phyloP scores from a whole-genome alignment of 2,888 invertebrate species.

The Drosophila anomelani region DNA sequence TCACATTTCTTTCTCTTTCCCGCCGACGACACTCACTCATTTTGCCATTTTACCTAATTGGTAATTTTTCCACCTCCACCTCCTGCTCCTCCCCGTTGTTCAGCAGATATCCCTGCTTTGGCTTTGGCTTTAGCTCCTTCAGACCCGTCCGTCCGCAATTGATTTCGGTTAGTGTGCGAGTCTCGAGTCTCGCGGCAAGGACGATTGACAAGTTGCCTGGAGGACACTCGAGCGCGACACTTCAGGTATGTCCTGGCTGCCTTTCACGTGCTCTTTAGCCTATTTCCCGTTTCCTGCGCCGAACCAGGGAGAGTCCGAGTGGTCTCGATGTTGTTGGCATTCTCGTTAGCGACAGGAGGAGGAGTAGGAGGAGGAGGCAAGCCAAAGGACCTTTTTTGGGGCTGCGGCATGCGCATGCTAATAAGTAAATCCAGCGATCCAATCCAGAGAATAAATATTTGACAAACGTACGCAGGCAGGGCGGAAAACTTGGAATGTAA shows the following conservation, averaged over 20 bases:
- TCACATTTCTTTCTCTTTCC: slow-evolving; percentile 28
- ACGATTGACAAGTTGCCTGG: slow-evolving; percentile 66
- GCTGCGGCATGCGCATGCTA: slow-evolving; percentile 75
- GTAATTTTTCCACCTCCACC: slow-evolving; percentile 64
- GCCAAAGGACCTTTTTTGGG: slow-evolving; percentile 44
- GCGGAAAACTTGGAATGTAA: slow-evolving; percentile 66
- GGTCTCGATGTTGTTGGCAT: slow-evolving; percentile 52
- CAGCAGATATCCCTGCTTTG: slow-evolving; percentile 13
- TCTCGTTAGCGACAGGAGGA: slow-evolving; percentile 62
- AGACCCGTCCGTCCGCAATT: slow-evolving; percentile 67
- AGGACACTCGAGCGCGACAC: slow-evolving; percentile 45
- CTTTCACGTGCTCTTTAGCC: slow-evolving; percentile 77
- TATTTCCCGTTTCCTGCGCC: slow-evolving; percentile 60
- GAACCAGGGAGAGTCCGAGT: slow-evolving; percentile 17
- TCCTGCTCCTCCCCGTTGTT: neutral
- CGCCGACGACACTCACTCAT: slow-evolving; percentile 62
- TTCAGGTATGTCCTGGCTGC: slow-evolving; percentile 48
- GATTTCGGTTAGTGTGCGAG: slow-evolving; percentile 75
- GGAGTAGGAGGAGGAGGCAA: slow-evolving; percentile 3
- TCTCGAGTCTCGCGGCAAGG: slow-evolving; percentile 44
- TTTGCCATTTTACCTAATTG: slow-evolving; percentile 79
- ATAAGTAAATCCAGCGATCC: slow-evolving; percentile 81
- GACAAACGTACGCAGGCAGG: slow-evolving; percentile 72
- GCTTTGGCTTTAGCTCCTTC: slow-evolving; percentile 15
- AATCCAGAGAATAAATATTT: slow-evolving; percentile 82